phyloP scores from a whole-genome alignment of 2,797 vertebrate genomes.

The Gephyroberyx darwinii region DNA sequence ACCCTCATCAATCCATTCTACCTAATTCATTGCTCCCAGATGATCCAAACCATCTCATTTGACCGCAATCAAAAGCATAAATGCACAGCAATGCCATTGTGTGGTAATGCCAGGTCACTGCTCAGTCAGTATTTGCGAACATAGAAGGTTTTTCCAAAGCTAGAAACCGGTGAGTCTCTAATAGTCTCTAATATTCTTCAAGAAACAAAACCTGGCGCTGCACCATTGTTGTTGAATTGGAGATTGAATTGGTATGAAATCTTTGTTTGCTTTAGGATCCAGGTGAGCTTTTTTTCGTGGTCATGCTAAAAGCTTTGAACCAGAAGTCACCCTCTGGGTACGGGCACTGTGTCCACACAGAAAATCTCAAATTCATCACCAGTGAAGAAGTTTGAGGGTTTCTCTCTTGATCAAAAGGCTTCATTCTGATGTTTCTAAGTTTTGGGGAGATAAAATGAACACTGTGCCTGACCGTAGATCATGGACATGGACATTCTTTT shows the following conservation, averaged over 20 bases:
- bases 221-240: too few species aligned
- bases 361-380: neutral
- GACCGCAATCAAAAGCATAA: neutral
- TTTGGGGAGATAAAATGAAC: neutral
- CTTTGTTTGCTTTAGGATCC: too few species aligned
- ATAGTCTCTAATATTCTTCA: too few species aligned
- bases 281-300: too few species aligned
- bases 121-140: neutral
- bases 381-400: neutral
- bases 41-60: neutral
- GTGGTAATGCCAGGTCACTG: neutral
- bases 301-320: too few species aligned
- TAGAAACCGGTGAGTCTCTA: too few species aligned
- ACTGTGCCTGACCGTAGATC: neutral
- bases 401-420: neutral
- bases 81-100: neutral
- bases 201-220: too few species aligned
- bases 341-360: neutral
- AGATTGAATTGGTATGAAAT: too few species aligned
- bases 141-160: neutral
- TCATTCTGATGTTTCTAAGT: too few species aligned
- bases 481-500: neutral
- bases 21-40: neutral
- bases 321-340: too few species aligned
- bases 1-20: neutral